Conservation (phyloP, 2,113 vertebrate species). For the Agelaius phoeniceus region DNA sequence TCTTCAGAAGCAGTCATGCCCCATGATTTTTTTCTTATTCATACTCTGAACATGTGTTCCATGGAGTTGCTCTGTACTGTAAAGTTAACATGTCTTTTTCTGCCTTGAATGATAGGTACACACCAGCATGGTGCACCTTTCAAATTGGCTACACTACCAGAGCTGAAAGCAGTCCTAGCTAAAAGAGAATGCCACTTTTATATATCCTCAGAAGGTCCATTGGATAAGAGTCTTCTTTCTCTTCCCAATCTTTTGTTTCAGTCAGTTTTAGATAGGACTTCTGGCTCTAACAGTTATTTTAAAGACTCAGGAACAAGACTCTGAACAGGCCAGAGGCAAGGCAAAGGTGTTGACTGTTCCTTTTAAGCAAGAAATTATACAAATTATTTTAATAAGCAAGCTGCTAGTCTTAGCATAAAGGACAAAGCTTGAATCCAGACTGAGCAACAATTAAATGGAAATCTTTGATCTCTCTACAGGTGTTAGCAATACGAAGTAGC, state of each 20-base stretch:
- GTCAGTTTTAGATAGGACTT: neutral
- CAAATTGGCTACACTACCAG: neutral
- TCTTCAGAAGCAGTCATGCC: neutral
- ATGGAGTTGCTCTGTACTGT: neutral
- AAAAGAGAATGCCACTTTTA: neutral
- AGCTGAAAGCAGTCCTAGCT: neutral
- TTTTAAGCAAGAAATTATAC: neutral
- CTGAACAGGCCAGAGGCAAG: neutral
- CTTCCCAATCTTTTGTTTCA: neutral
- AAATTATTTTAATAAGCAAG: neutral
- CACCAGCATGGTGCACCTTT: accelerated
- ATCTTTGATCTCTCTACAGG: neutral
- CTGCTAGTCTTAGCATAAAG: neutral
- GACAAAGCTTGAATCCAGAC: neutral
- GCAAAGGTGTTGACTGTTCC: neutral
- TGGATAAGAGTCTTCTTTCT: neutral
- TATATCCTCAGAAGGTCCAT: neutral
- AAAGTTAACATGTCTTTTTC: neutral
- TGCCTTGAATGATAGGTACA: neutral
- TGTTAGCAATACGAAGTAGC: neutral
- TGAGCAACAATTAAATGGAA: neutral
- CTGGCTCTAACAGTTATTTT: neutral
- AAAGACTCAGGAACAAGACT: neutral
- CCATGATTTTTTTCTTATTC: neutral
- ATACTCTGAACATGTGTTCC: neutral